Percentiles rank a stretch among this genome's conserved stretches.
phyloP scores from a whole-genome alignment of 2,113 vertebrate species.

The Notarius lentiginosus region DNA sequence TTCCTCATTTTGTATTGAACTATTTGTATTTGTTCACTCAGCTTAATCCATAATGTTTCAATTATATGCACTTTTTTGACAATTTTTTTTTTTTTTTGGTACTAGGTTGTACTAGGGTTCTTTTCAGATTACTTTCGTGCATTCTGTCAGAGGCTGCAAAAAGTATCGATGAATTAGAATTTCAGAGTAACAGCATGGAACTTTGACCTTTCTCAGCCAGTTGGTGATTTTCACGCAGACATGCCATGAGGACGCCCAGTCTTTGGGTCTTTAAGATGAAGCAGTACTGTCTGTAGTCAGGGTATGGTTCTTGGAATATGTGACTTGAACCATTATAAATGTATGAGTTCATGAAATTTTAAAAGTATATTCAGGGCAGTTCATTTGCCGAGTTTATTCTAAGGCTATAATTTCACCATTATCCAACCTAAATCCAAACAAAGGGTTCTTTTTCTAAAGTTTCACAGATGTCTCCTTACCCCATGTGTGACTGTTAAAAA shows the following conservation, averaged over 20 bases:
- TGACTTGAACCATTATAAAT: neutral
- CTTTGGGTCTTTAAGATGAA: slow-evolving; percentile 23
- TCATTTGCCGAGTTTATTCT: neutral
- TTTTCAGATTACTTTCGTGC: neutral
- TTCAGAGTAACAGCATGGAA: slow-evolving; percentile 27
- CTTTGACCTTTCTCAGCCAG: slow-evolving; percentile 42
- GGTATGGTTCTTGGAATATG: neutral
- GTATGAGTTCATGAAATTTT: neutral
- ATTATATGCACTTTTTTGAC: neutral
- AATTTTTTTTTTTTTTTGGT: slow-evolving; percentile 44
- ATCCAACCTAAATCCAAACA: neutral
- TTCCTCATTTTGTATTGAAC: neutral
- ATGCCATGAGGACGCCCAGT: slow-evolving; percentile 11
- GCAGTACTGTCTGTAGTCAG: neutral
- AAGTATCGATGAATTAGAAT: neutral
- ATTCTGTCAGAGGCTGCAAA: neutral
- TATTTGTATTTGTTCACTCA: slow-evolving; percentile 42
- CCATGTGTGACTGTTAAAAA: neutral
- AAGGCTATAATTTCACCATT: neutral
- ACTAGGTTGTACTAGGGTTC: neutral
- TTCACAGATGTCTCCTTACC: neutral
- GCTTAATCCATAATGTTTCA: neutral
- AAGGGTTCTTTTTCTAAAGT: neutral
- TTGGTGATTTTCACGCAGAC: slow-evolving; percentile 45
- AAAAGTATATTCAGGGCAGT: neutral